Conservation (phyloP, 2,888 invertebrate genomes). For the Sphecodes monilicornis region DNA sequence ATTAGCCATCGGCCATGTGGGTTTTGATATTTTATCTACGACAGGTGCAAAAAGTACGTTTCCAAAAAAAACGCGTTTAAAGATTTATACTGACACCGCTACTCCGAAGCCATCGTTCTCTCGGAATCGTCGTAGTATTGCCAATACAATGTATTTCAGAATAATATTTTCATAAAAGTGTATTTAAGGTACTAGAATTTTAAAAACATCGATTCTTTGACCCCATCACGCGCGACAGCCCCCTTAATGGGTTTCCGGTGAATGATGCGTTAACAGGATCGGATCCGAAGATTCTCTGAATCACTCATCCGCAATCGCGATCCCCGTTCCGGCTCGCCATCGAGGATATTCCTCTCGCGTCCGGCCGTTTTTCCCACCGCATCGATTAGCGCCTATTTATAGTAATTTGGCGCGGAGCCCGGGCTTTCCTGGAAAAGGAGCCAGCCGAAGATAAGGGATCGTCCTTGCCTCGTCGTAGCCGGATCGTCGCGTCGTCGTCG, state of each 20-base stretch:
- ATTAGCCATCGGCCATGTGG: too few relatives aligned
- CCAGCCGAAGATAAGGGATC: conserved; percentile 79
- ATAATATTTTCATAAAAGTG: neutral
- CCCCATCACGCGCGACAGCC: neutral
- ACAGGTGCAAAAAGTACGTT: too few relatives aligned
- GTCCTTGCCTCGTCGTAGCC: conserved; percentile 79
- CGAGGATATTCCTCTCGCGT: conserved; percentile 54
- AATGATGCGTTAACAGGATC: neutral
- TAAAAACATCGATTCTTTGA: neutral
- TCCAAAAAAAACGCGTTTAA: too few relatives aligned
- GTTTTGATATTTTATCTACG: too few relatives aligned
- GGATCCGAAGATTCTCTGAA: neutral
- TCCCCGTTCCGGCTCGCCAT: neutral
- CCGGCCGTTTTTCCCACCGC: conserved; percentile 73
- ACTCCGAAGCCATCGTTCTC: too few relatives aligned
- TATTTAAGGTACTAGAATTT: neutral
- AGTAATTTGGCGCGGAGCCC: conserved; percentile 81
- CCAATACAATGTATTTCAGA: neutral
- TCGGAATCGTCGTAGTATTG: too few relatives aligned
- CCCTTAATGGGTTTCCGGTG: neutral
- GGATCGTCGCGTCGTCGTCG: conserved; percentile 34
- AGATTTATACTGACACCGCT: too few relatives aligned
- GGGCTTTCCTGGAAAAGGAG: conserved; percentile 75
- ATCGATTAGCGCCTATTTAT: conserved; percentile 82
- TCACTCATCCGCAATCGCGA: conserved; percentile 17